Conservation (phyloP, 92 coral and sea anemone genomes). For the Parazoanthus swiftii region DNA sequence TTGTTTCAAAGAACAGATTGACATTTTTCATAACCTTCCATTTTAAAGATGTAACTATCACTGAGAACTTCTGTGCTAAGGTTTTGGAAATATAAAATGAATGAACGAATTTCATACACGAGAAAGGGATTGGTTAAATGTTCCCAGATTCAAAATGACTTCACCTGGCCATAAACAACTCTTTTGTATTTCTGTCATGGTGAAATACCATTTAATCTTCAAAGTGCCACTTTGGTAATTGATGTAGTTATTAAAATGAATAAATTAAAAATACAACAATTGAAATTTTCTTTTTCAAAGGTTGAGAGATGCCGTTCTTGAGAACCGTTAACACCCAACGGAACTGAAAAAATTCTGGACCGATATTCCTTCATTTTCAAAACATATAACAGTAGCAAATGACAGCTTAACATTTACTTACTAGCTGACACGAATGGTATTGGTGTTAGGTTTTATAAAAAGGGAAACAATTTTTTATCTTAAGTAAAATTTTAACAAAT, state of each 20-base stretch:
- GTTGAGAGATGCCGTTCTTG: neutral
- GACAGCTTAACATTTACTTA: neutral
- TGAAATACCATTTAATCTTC: conserved; percentile 34
- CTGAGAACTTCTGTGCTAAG: too few species aligned
- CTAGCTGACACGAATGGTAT: neutral
- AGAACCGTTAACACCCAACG: neutral
- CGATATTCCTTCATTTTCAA: neutral
- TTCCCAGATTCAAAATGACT: neutral
- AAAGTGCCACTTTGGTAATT: conserved; percentile 16
- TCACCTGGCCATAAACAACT: neutral
- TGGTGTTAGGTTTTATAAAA: neutral
- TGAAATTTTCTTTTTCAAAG: neutral
- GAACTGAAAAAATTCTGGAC: neutral
- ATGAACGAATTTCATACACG: too few species aligned
- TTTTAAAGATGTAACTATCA: too few species aligned
- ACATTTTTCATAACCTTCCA: too few species aligned
- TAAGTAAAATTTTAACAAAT: neutral
- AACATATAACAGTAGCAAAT: neutral
- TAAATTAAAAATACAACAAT: conserved; percentile 14
- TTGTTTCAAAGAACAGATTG: too few species aligned
- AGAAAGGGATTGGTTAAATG: neutral
- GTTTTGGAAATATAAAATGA: too few species aligned
- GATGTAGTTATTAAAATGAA: conserved; percentile 32
- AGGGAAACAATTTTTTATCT: neutral
- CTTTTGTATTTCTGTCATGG: neutral